Evolutionary conservation across 2,797 vertebrate genomes (phyloP).

Genomic region (Bradypodion ventrale): DNA sequence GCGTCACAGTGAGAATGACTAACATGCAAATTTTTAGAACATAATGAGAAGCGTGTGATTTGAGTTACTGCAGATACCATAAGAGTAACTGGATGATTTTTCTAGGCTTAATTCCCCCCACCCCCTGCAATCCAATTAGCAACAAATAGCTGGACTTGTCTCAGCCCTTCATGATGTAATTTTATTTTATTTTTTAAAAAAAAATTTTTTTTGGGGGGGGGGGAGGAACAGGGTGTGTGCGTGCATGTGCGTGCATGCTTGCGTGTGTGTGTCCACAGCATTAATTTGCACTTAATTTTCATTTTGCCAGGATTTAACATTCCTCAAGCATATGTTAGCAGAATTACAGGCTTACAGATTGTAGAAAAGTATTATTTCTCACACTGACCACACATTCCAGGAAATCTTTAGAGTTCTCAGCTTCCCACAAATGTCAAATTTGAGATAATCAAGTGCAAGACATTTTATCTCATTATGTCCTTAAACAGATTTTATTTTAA

Average conservation of each 20-base stretch:
- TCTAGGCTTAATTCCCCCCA: too few species aligned
- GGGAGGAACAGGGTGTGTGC: too few species aligned
- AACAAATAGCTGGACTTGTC: background rate
- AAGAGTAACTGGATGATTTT: background rate
- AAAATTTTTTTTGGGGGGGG: too few species aligned
- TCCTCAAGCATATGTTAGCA: slow-evolving; percentile 10
- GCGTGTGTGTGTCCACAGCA: background rate
- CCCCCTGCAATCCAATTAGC: background rate
- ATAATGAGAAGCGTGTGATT: background rate
- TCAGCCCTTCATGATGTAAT: background rate
- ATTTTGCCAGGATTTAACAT: slow-evolving; percentile 10
- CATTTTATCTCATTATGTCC: background rate
- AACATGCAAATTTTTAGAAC: background rate
- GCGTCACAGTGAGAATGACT: background rate
- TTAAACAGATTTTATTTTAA: fast-evolving
- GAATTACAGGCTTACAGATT: background rate
- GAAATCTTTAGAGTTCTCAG: background rate
- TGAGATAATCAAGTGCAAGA: background rate
- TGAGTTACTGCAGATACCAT: background rate
- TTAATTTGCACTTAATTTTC: slow-evolving; percentile 13
- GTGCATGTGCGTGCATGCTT: too few species aligned
- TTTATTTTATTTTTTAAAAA: too few species aligned
- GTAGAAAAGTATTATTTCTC: slow-evolving; percentile 12
- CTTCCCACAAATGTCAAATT: background rate
- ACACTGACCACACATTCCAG: slow-evolving; percentile 5